Evolutionary conservation across 2,113 vertebrate species (phyloP), one percentile per base, ranked within the genome.

Genomic region (Platanista minor): DNA sequence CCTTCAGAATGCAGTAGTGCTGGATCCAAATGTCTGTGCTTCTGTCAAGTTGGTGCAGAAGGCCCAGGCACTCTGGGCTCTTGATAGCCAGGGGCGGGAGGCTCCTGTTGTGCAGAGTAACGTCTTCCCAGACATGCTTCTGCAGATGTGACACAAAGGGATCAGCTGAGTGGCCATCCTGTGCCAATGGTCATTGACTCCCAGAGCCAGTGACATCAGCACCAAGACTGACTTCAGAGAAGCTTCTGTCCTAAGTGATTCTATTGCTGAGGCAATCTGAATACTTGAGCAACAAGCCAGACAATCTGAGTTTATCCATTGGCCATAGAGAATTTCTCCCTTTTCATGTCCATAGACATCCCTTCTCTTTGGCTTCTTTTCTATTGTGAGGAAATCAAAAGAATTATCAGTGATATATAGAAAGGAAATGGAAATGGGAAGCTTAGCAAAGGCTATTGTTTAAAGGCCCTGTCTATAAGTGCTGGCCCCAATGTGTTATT

Each of bases 81-180:
- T 99, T 99, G 97, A 99, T 99, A 31, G 99, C 99, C 96, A 99
- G 96, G 1, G 99, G 99, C 5, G 99, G 99, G 69, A 99, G 99
- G 71, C 98, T 98, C 8, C 99, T 99, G 95, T 99, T 99, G 98
- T 99, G 99, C 86, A 98, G 98, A 6, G 99, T 99, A 49, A 99
- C 99, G 36, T 99, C 99, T 94, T 99, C 99, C 99, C 99, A 99
- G 90, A 99, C 99, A 0, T 99, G 99, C 93, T 98, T 99, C 99
- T 99, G 96, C 39, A 98, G 88, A 62, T 21, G 11, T 69, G 85
- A 18, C 18, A 93, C 64, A 78, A 33, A 91, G 49, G 39, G 21
- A 36, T 72, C 11, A 3, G 39, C 33, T 97, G 49, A 92, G 9
- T 9, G 49, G 29, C 39, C 72, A 54, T 49, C 62, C 1, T 39